Base-by-base conservation (phyloP, 2,797 vertebrate species). In the Acestrorhynchus altus region DNA sequence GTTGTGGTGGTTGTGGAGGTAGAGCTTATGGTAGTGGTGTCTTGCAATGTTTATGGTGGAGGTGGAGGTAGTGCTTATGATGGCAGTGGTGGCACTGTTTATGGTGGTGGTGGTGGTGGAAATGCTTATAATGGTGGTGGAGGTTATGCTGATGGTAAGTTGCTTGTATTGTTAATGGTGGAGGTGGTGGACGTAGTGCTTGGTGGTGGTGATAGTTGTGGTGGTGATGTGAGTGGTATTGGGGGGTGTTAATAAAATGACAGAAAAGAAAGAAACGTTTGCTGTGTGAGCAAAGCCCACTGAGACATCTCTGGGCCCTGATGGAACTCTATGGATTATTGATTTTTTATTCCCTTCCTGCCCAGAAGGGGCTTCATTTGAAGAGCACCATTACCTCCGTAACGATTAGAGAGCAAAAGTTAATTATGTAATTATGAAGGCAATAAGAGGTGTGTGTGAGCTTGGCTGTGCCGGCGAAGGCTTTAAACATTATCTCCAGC, bases 401-500 rank as follows among this genome's bases (percentile, higher is more conserved):
- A 97, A 98, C 93, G 94, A 96, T 95, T 94, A 96, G 94, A 98
- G 96, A 97, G 95, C 95, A 96, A 96, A 96, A 96, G 95, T 96
- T 97, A 96, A 98, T 97, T 95, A 96, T 94, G 95, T 95, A 92
- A 96, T 97, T 96, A 97, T 95, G 95, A 96, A 96, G 95, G 94
- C 95, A 96, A 96, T 96, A 94, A 97, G 93, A 93, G 94, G 95
- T 93, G 95, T 92, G 93, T 93, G 95, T 96, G 95, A 95, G 95
- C 94, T 95, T 92, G 94, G 94, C 94, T 96, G 95, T 95, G 95
- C 94, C 93, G 93, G 94, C 93, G 90, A 94, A 94, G 91, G 91
- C 93, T 94, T 96, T 95, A 94, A 95, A 95, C 94, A 95, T 95
- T 95, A 96, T 95, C 96, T 95, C 92, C 92, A 84, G 86, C 77